Percentiles rank a stretch among this genome's conserved stretches.
These are phyloP conservation scores for Metacarcinus magister DNA, from an alignment of 2,888 invertebrate species.

Conservation along the genomic window DNA sequence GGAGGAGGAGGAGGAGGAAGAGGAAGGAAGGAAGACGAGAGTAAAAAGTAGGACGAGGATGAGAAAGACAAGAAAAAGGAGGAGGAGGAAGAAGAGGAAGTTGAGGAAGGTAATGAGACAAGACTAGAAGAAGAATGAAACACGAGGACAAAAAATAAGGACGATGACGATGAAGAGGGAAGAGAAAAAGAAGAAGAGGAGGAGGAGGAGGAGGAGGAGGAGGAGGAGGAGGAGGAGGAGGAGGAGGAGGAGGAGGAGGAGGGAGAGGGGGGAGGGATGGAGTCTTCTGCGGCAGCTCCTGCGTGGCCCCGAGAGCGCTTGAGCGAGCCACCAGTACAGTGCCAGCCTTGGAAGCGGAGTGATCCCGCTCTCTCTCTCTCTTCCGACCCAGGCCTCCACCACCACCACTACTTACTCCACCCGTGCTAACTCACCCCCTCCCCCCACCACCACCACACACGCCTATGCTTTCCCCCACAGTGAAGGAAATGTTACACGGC, in stretches of 20 bases:
- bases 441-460: slow-evolving; percentile 8
- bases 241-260: slow-evolving; percentile 37
- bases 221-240: slow-evolving; percentile 10
- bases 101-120: too few species aligned
- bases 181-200: neutral
- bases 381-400: neutral
- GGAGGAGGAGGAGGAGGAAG: too few species aligned
- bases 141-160: too few species aligned
- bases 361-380: neutral
- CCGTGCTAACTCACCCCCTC: slow-evolving; percentile 6
- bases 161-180: too few species aligned
- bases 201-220: neutral
- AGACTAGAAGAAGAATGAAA: too few species aligned
- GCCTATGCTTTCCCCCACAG: neutral
- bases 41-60: neutral
- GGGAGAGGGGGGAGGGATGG: neutral
- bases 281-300: slow-evolving; percentile 40
- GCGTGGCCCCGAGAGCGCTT: slow-evolving; percentile 37
- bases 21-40: neutral
- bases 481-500: neutral
- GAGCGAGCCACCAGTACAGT: slow-evolving; percentile 32
- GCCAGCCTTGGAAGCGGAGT: slow-evolving; percentile 21
- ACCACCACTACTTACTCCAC: neutral
- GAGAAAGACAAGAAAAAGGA: too few species aligned
- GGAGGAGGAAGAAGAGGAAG: too few species aligned